phyloP scores from a whole-genome alignment of 1,140 invertebrate species.

The Mylabris phalerata region DNA sequence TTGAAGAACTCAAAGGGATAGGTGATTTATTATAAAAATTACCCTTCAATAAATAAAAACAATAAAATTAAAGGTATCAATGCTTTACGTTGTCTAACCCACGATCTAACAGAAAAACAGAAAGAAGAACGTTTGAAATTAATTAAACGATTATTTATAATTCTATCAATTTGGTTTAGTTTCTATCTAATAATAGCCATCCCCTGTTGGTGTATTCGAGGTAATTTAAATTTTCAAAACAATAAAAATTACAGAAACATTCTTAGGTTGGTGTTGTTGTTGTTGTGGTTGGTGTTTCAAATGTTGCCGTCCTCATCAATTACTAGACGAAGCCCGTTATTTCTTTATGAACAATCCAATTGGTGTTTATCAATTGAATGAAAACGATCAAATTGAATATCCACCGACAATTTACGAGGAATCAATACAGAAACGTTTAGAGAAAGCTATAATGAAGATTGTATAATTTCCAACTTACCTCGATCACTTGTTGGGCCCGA shows the following conservation, averaged over 20 bases:
- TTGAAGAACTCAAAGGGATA: conserved; percentile 34
- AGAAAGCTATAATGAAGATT: conserved; percentile 25
- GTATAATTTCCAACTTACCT: conserved; percentile 30
- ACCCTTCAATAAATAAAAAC: not conserved
- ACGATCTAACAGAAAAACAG: no score
- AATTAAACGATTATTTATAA: conserved; percentile 18
- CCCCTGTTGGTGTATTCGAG: conserved; percentile 38
- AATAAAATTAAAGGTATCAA: not conserved
- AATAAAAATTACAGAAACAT: not conserved
- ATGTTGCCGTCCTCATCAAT: conserved; percentile 31
- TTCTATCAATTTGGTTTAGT: conserved; percentile 32
- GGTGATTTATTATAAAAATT: conserved; percentile 19
- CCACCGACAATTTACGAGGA: conserved; percentile 36
- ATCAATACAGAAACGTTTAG: conserved; percentile 35
- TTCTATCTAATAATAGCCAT: conserved; percentile 37
- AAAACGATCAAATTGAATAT: conserved; percentile 28
- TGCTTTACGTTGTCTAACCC: not conserved
- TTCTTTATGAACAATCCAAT: conserved; percentile 35
- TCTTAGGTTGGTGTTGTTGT: conserved; percentile 40
- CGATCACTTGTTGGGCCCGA: conserved; percentile 36
- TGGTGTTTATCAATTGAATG: conserved; percentile 28
- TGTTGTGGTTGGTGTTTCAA: conserved; percentile 31
- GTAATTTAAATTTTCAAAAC: conserved; percentile 18
- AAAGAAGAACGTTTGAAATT: not conserved
- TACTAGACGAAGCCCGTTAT: conserved; percentile 34